Base-by-base conservation (phyloP, 2,888 invertebrate species). In the Drosophila putrida region DNA sequence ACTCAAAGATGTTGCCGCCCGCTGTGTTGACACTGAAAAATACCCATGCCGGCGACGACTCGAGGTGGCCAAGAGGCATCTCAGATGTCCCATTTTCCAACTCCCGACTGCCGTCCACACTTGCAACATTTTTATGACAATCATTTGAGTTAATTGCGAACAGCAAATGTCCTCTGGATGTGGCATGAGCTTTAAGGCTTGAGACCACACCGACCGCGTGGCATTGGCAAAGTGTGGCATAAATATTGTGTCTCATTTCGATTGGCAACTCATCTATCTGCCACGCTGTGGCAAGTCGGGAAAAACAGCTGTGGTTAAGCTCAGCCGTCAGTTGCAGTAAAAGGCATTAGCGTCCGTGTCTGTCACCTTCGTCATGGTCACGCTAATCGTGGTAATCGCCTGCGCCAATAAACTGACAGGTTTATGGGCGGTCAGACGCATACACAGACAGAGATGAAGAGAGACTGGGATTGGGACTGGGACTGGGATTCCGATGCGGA, bases 311-410 rank as follows among this genome's bases (percentile, higher is more conserved):
- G 50, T 53, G 74, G 4, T 13, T 39, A 44, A 47, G 63, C n/a
- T 53, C 50, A 47, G 61, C 25, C 46, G 58, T 59, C 57, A 75
- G 41, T 39, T 54, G 64, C 62, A 72, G 88, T 89, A 85, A 89
- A 88, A 85, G 80, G 80, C 88, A 85, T 85, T 89, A 85, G 88
- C 74, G 88, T 89, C 89, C 75, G 70, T 82, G 83, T 85, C 88
- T 89, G 89, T 85, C 85, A 89, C 88, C 86, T 85, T 85, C 86
- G 85, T 85, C 86, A 89, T 89, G 88, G 85, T 89, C 89, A 85
- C 85, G 89, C 88, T 87, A 87, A 83, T 83, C 83, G 87, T 60
- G 73, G 84, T 82, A 86, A 85, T 85, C 89, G 82, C 67, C 67
- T 75, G 83, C 83, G 86, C 89, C 89, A 82, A 88, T 89, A 88